A percentile compares a stretch with the other conserved stretches of the same genome.
phyloP scores from a whole-genome alignment of 2,888 invertebrate species.

The Apotomis turbidana region DNA sequence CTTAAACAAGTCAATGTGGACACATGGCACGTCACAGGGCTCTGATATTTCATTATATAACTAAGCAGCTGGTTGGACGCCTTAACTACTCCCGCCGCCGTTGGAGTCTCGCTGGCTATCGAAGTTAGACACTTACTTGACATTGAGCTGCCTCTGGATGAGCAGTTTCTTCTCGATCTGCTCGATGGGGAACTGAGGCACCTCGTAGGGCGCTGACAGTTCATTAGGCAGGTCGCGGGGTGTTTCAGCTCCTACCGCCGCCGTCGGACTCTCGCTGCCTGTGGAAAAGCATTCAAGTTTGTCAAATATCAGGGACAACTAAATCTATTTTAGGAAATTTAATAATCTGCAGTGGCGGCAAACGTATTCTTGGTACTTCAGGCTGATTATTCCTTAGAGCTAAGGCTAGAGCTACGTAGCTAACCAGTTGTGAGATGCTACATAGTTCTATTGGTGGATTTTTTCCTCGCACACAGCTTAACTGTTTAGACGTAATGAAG shows the following conservation, averaged over 20 bases:
- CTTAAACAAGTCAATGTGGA: slow-evolving; percentile 98
- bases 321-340: too few relatives aligned
- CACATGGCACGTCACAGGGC: slow-evolving; percentile 98
- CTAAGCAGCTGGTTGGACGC: slow-evolving; percentile 85
- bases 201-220: slow-evolving; percentile 97
- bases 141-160: slow-evolving; percentile 94
- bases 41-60: slow-evolving; percentile 92
- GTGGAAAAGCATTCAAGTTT: slow-evolving; percentile 53
- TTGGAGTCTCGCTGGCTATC: slow-evolving; percentile 90
- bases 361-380: too few relatives aligned
- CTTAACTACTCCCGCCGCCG: slow-evolving; percentile 82
- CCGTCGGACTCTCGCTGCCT: slow-evolving; percentile 90
- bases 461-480: too few relatives aligned
- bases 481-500: too few relatives aligned
- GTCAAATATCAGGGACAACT: too few relatives aligned
- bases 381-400: too few relatives aligned
- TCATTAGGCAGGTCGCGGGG: slow-evolving; percentile 90
- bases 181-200: slow-evolving; percentile 99
- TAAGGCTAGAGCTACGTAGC: too few relatives aligned
- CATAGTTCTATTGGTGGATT: too few relatives aligned
- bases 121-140: slow-evolving; percentile 86
- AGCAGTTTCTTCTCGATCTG: slow-evolving; percentile 97
- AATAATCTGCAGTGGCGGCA: too few relatives aligned
- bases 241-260: slow-evolving; percentile 81
- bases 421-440: too few relatives aligned